Conservation (phyloP, 2,113 vertebrate species). For the Urocitellus parryii region DNA sequence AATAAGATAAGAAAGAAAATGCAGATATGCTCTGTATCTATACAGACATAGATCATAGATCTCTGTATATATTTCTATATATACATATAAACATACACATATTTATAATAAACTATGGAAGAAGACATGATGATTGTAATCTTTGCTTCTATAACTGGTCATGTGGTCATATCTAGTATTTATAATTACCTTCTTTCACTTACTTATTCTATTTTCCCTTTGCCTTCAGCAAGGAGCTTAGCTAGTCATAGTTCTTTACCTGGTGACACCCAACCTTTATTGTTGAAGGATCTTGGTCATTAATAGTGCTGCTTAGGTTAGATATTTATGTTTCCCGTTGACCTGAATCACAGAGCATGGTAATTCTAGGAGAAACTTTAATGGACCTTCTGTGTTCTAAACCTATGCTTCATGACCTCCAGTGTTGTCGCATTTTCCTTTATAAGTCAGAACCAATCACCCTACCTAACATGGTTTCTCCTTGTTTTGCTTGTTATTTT, state of each 20-base stretch:
- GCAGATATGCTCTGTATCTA: not conserved
- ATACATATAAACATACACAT: not conserved
- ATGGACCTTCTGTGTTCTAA: not conserved
- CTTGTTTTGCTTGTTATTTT: not conserved
- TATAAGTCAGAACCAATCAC: not conserved
- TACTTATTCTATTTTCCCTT: not conserved
- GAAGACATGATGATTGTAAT: not conserved
- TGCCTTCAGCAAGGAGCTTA: not conserved
- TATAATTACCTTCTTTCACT: not conserved
- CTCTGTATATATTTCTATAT: not conserved
- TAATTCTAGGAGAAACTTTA: not conserved
- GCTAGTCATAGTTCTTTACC: not conserved
- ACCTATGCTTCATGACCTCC: not conserved
- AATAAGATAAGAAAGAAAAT: not conserved
- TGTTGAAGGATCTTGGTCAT: not conserved
- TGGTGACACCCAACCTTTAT: not conserved
- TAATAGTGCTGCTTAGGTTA: not conserved
- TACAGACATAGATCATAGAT: not conserved
- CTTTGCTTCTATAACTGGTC: not conserved
- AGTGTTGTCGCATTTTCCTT: not conserved
- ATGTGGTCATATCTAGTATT: not conserved
- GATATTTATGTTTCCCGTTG: not conserved
- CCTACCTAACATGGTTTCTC: not conserved
- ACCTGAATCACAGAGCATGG: not conserved
- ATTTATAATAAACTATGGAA: not conserved